These are phyloP conservation scores for Archocentrus centrarchus DNA, from an alignment of 2,113 vertebrate genomes.

Conservation along the genomic window DNA sequence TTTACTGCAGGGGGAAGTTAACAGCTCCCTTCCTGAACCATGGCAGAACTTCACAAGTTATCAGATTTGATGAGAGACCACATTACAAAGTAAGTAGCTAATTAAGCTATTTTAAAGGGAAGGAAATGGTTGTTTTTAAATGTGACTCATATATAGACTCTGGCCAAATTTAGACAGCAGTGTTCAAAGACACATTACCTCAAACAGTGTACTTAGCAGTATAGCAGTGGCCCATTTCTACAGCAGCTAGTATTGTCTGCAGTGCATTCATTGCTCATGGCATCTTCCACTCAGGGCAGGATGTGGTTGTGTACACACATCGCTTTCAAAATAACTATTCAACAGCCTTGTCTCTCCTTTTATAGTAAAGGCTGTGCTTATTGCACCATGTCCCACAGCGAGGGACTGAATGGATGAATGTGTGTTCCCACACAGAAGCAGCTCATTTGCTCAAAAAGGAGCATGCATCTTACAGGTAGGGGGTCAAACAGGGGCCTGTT, in stretches of 20 bases:
- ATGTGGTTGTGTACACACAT: conserved; percentile 76
- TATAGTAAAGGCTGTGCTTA: conserved; percentile 71
- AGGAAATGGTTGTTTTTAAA: neutral
- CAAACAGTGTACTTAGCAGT: neutral
- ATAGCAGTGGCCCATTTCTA: conserved; percentile 35
- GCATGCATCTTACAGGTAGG: neutral
- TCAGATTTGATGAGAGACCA: neutral
- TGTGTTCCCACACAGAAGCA: neutral
- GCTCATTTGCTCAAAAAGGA: neutral
- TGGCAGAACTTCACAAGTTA: neutral
- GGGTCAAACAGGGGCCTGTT: neutral
- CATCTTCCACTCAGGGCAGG: conserved; percentile 67
- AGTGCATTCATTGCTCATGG: conserved; percentile 32
- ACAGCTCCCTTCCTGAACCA: conserved; percentile 3
- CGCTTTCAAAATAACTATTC: conserved; percentile 73
- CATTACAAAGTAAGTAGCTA: neutral
- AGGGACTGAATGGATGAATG: neutral
- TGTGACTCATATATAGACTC: neutral
- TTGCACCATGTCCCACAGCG: neutral
- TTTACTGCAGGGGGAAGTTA: conserved; percentile 26
- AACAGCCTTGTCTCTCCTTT: conserved; percentile 71
- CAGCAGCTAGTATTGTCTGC: conserved; percentile 23
- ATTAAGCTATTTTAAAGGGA: neutral
- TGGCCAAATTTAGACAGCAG: neutral
- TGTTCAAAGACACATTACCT: neutral